phyloP scores from a whole-genome alignment of 1,140 invertebrate genomes.

The Thalassaphorura encarpata region DNA sequence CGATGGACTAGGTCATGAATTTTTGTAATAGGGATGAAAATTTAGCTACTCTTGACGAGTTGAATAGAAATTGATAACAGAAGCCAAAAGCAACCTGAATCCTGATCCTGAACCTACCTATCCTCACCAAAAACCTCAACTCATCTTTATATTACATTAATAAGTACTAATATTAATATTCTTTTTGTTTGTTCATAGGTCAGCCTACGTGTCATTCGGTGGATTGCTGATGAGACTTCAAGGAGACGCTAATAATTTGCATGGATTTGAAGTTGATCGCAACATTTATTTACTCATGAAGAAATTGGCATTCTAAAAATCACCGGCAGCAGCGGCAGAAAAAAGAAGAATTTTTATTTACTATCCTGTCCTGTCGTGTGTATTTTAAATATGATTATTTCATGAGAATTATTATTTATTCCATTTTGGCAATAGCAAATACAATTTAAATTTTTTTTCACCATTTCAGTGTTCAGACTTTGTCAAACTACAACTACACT shows the following conservation, averaged over 20 bases:
- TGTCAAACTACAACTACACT: background rate
- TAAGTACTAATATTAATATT: too few species aligned
- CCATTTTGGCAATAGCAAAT: background rate
- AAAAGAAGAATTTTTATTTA: background rate
- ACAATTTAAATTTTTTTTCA: background rate
- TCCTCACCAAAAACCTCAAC: too few species aligned
- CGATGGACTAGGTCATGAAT: too few species aligned
- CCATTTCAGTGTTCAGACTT: background rate
- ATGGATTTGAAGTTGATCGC: slow-evolving; percentile 96
- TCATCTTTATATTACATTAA: too few species aligned
- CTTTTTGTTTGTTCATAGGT: slow-evolving; percentile 41
- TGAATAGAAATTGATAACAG: too few species aligned
- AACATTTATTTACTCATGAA: slow-evolving; percentile 97
- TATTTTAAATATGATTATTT: background rate
- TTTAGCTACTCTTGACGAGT: too few species aligned
- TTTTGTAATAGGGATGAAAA: too few species aligned
- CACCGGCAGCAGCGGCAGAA: background rate
- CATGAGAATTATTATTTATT: background rate
- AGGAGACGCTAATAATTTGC: slow-evolving; percentile 96
- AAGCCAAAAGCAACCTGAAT: too few species aligned
- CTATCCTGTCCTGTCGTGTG: background rate
- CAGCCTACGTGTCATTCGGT: slow-evolving; percentile 96
- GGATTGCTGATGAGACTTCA: slow-evolving; percentile 93
- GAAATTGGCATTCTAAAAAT: slow-evolving; percentile 77
- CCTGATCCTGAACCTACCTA: too few species aligned